Conservation (phyloP, 2,113 vertebrate species). For the Fregata magnificens region DNA sequence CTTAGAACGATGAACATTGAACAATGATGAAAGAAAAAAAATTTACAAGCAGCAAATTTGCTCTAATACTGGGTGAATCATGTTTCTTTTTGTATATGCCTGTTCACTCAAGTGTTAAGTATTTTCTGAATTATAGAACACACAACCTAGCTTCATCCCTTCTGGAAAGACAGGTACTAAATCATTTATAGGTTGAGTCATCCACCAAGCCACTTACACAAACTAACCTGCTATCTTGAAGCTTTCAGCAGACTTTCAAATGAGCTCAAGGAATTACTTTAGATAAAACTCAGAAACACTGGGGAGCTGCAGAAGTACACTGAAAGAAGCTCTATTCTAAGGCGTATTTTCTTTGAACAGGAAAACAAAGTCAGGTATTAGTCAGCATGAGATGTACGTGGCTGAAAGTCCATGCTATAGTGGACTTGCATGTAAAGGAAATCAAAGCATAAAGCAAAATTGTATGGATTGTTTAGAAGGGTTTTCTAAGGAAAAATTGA, state of each 20-base stretch:
- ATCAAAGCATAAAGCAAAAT: neutral
- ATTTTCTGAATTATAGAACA: constrained; percentile 59
- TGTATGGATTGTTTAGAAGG: neutral
- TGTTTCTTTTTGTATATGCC: neutral
- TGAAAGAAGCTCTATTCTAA: neutral
- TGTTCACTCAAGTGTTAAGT: constrained; percentile 19
- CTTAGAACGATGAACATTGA: neutral
- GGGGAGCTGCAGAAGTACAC: neutral
- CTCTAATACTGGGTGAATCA: neutral
- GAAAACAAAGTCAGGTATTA: neutral
- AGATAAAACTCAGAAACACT: neutral
- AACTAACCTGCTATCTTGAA: neutral
- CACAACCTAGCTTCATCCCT: neutral
- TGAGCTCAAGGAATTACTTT: neutral
- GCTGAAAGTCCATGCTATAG: neutral
- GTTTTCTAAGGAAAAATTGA: neutral
- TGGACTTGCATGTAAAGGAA: neutral
- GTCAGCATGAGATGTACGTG: neutral
- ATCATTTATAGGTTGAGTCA: constrained; percentile 7
- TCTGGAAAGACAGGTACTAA: constrained; percentile 20
- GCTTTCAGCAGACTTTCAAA: constrained; percentile 24
- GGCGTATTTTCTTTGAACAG: neutral
- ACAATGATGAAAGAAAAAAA: neutral
- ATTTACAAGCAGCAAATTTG: neutral
- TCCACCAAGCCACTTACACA: constrained; percentile 28